These are phyloP conservation scores for Paracanthobrama guichenoti DNA, from an alignment of 2,113 vertebrate genomes.

Conservation along the genomic window DNA sequence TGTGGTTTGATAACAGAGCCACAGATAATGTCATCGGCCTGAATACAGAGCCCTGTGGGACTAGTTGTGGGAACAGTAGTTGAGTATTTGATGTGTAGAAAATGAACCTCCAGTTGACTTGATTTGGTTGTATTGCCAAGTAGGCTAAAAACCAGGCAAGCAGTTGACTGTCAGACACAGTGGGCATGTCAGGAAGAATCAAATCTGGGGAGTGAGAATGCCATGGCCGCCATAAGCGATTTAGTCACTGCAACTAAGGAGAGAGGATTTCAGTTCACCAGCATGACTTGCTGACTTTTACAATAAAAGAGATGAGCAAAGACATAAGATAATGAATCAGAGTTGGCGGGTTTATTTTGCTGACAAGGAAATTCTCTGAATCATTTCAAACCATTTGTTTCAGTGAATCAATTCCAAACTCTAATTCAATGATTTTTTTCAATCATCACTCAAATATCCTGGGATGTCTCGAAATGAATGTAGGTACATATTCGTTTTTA, in stretches of 20 bases:
- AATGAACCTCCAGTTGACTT: background rate
- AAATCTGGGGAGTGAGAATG: background rate
- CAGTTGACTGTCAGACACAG: background rate
- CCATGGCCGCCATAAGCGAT: background rate
- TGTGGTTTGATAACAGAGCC: constrained; percentile 24
- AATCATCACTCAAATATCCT: background rate
- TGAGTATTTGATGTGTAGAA: background rate
- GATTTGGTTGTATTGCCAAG: background rate
- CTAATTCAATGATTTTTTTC: background rate
- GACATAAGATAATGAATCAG: background rate
- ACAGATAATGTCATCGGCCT: background rate
- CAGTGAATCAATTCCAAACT: background rate
- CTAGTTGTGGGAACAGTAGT: background rate
- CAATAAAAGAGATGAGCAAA: background rate
- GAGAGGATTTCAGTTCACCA: constrained; percentile 2
- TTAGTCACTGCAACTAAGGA: background rate
- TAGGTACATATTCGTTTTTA: background rate
- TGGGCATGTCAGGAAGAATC: background rate
- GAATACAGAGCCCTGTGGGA: background rate
- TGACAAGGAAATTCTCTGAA: background rate
- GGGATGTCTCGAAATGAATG: background rate
- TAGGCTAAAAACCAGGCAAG: background rate
- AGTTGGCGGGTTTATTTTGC: background rate
- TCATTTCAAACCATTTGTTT: background rate
- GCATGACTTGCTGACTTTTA: background rate